Evolutionary conservation across 2,113 vertebrate species (phyloP), one percentile per base, ranked within the genome.

Genomic region (Vireo altiloquus): DNA sequence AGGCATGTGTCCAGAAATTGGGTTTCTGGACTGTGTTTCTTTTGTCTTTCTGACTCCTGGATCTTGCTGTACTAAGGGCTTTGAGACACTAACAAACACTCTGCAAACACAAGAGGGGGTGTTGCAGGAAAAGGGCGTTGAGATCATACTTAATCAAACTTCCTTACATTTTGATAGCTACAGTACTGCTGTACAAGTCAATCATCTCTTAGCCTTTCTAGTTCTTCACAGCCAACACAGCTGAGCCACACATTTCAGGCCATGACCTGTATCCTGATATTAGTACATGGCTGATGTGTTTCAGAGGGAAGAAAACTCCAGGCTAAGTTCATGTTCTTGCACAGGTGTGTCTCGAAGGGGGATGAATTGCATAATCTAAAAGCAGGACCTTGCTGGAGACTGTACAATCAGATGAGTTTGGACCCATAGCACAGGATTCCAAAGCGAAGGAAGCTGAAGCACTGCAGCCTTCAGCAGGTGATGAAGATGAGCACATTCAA

Each of bases 121-220:
- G 91, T 94, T 97, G 52, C 94, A 97, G 95, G 95, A 96, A 96
- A 92, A 95, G 93, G 89, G 88, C 44, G 40, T 91, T 96, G 77
- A 96, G 92, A 63, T 94, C 92, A 90, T 70, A 8, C 53, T 94
- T 94, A 94, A 93, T 96, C 96, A 87, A 94, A 90, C 92, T 94
- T 97, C 93, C 94, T 96, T 71, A 84, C 80, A 95, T 96, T 94
- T 90, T 96, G 84, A 92, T 69, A 94, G 94, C 94, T 75, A 53
- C 71, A 47, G 70, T 28, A 7, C 69, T 59, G 61, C 49, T 4
- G 8, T 47, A 17, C 39, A 90, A 91, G 66, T 76, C 94, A 91
- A 19, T 59, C 90, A 42, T 44, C 65, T 50, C 82, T 75, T 66
- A 59, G 91, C 71, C 86, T 89, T 49, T 56, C 46, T 81, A 71